Percentiles rank a stretch among this genome's conserved stretches.
These are phyloP conservation scores for human DNA, from an alignment of 2,113 vertebrate genomes.

Conservation along the genomic window DNA sequence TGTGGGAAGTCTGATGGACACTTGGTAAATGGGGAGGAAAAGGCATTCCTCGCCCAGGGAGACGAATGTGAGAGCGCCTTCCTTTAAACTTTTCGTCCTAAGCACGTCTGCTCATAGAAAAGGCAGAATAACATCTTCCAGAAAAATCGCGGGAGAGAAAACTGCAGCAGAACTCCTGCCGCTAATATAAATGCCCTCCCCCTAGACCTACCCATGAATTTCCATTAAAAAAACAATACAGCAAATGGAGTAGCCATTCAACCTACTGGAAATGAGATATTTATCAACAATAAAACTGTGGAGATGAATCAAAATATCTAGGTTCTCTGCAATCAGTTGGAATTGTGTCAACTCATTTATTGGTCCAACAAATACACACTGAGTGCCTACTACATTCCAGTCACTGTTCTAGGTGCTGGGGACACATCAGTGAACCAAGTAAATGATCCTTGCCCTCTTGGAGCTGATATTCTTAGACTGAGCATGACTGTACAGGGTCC, in stretches of 20 bases:
- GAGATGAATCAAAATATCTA: conserved; percentile 46
- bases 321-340: background rate
- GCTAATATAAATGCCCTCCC: conserved; percentile 35
- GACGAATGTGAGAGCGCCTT: conserved; percentile 5
- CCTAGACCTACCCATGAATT: background rate
- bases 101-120: conserved; percentile 67
- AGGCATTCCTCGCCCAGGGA: conserved; percentile 53
- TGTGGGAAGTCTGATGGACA: conserved; percentile 74
- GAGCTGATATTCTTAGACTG: background rate
- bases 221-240: conserved; percentile 38
- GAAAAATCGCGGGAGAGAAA: conserved; percentile 41
- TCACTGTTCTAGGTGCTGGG: background rate
- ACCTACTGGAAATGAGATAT: conserved; percentile 28
- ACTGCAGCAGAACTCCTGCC: background rate
- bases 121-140: conserved; percentile 51
- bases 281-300: conserved; percentile 52
- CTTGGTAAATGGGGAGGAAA: conserved; percentile 72
- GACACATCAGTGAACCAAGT: background rate
- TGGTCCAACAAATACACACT: background rate
- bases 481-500: background rate
- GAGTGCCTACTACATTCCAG: background rate
- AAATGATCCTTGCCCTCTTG: background rate
- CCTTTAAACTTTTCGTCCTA: conserved; percentile 67
- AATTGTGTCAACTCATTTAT: conserved; percentile 34
- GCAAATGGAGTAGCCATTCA: conserved; percentile 31